Conservation (phyloP, 1,140 invertebrate species). For the Meteorus sp. region DNA sequence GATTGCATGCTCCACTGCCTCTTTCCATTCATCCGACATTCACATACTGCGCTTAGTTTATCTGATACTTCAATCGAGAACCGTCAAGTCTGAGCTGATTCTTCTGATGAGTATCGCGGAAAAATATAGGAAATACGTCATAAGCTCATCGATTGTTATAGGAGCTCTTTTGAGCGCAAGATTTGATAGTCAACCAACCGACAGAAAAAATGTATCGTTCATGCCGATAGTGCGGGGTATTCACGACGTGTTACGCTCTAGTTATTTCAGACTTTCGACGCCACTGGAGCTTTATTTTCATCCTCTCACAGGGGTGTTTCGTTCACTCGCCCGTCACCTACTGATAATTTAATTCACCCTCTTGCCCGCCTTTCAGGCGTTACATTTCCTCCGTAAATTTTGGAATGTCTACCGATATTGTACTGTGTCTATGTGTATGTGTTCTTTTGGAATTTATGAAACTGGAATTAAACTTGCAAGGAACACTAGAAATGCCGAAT, state of each 20-base stretch:
- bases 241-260: neutral
- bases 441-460: neutral
- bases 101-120: no score
- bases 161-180: no score
- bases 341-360: neutral
- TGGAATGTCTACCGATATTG: no score
- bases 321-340: neutral
- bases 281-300: neutral
- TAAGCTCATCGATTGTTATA: no score
- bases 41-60: no score
- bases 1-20: no score
- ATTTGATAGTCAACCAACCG: neutral
- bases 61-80: no score
- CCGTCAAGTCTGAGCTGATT: no score
- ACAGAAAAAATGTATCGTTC: neutral
- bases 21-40: no score
- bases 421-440: no score
- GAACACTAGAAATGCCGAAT: neutral
- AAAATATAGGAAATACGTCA: no score
- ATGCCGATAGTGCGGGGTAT: neutral
- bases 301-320: neutral
- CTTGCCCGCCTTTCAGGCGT: neutral
- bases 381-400: no score
- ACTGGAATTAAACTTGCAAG: neutral
- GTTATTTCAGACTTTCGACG: constrained; percentile 2